These are phyloP conservation scores for Tanytarsus gracilentus DNA, from an alignment of 2,888 invertebrate genomes.

Conservation along the genomic window DNA sequence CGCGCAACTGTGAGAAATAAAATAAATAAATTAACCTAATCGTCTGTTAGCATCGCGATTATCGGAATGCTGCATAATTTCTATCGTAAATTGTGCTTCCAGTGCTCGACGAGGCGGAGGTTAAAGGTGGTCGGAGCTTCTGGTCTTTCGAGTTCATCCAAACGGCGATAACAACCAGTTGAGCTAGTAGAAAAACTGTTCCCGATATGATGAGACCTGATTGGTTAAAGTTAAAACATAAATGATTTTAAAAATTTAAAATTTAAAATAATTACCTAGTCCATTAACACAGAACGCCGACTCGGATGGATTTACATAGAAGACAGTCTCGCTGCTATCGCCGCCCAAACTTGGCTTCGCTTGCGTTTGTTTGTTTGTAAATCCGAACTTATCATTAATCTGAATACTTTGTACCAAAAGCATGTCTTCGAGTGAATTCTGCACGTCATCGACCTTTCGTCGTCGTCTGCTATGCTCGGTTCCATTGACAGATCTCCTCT, in stretches of 20 bases:
- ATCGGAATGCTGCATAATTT: constrained; percentile 17
- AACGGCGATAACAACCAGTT: constrained; percentile 75
- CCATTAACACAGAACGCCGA: constrained; percentile 44
- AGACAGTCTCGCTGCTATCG: constrained; percentile 55
- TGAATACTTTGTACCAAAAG: constrained; percentile 83
- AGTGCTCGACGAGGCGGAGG: not conserved
- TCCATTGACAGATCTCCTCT: constrained; percentile 53
- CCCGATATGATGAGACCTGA: constrained; percentile 76
- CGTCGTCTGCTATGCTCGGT: constrained; percentile 35
- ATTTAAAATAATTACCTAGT: constrained; percentile 36
- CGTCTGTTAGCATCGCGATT: constrained; percentile 1
- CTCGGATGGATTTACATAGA: constrained; percentile 52
- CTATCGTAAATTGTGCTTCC: constrained; percentile 15
- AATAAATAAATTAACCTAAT: constrained; percentile 14
- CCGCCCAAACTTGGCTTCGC: constrained; percentile 46
- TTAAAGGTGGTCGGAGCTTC: not conserved
- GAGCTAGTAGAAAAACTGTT: constrained; percentile 74
- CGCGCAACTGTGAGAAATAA: not conserved
- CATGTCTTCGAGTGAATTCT: constrained; percentile 62
- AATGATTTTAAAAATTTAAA: not conserved
- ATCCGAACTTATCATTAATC: constrained; percentile 86
- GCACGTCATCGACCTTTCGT: constrained; percentile 37
- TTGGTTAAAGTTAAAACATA: constrained; percentile 37
- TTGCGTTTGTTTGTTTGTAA: constrained; percentile 57
- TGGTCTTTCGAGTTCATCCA: constrained; percentile 47